Evolutionary conservation across 2,888 invertebrate species (phyloP).

Genomic region (Ligdia adustata): DNA sequence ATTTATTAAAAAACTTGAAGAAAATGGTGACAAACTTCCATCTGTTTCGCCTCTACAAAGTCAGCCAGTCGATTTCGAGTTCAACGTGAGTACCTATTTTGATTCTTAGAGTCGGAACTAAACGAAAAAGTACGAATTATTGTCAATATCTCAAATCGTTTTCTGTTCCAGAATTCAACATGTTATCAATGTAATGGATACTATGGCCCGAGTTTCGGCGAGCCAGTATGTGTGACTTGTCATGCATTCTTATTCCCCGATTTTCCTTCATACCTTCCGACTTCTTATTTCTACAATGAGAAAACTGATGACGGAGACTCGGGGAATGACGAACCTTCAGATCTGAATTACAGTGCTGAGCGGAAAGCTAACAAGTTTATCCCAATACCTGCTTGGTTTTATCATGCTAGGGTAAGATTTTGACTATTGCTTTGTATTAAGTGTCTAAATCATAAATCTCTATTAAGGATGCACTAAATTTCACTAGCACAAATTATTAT

Average conservation of each 20-base stretch:
- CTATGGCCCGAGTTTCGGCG: constrained; percentile 95
- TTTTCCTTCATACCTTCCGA: constrained; percentile 83
- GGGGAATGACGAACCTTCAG: constrained; percentile 96
- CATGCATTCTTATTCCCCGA: constrained; percentile 96
- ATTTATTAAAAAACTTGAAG: constrained; percentile 73
- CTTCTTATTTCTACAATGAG: constrained; percentile 77
- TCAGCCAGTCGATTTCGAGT: constrained; percentile 70
- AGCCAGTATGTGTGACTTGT: constrained; percentile 96
- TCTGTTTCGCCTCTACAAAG: constrained; percentile 54
- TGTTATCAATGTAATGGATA: constrained; percentile 96
- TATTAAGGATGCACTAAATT: too few species aligned
- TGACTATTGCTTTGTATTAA: too few species aligned
- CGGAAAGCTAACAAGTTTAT: constrained; percentile 68
- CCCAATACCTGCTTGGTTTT: constrained; percentile 62
- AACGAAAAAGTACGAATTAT: too few species aligned
- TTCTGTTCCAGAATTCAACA: constrained; percentile 84
- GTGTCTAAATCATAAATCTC: too few species aligned
- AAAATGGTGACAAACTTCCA: constrained; percentile 69
- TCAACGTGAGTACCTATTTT: constrained; percentile 60
- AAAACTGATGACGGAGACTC: constrained; percentile 95
- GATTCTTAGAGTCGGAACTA: not conserved
- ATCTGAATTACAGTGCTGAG: constrained; percentile 84
- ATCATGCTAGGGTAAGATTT: constrained; percentile 65
- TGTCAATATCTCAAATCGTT: too few species aligned
- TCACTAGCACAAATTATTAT: too few species aligned